A percentile compares a stretch with the other conserved stretches of the same genome.
These are phyloP conservation scores for Thamnophis elegans DNA, from an alignment of 2,797 vertebrate genomes.

Conservation along the genomic window DNA sequence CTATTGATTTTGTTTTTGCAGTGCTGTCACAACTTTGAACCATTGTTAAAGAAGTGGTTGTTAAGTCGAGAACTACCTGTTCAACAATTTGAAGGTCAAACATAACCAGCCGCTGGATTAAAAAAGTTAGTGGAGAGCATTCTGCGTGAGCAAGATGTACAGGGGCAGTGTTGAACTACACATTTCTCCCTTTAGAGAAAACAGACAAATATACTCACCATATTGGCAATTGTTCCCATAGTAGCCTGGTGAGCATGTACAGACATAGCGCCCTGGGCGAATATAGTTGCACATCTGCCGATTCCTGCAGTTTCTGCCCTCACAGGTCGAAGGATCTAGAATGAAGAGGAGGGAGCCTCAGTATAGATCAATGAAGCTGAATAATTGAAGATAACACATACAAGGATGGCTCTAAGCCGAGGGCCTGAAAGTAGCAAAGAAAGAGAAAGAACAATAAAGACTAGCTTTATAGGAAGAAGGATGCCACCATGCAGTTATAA, in stretches of 20 bases:
- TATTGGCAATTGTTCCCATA: slow-evolving; percentile 82
- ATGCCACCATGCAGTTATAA: not conserved
- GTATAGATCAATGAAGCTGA: not conserved
- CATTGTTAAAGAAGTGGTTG: too few species aligned
- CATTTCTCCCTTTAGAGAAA: not conserved
- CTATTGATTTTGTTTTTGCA: too few species aligned
- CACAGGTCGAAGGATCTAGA: slow-evolving; percentile 64
- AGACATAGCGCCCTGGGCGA: slow-evolving; percentile 71
- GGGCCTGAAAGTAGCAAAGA: not conserved
- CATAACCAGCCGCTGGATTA: not conserved
- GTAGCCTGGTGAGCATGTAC: slow-evolving; percentile 79
- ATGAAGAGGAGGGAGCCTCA: not conserved
- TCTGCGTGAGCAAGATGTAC: not conserved
- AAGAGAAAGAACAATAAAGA: not conserved
- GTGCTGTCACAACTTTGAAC: too few species aligned
- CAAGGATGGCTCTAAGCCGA: slow-evolving; percentile 27
- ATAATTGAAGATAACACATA: slow-evolving; percentile 11
- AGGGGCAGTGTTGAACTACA: not conserved
- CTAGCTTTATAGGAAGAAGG: not conserved
- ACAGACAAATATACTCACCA: slow-evolving; percentile 43
- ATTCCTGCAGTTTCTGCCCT: slow-evolving; percentile 70
- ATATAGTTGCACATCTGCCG: slow-evolving; percentile 74
- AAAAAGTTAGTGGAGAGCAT: not conserved
- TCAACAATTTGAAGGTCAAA: not conserved
- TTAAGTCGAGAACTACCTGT: too few species aligned